Evolutionary conservation across 2,888 invertebrate genomes (phyloP), one percentile per base, ranked within the genome.

Genomic region (Julus scandinavius): DNA sequence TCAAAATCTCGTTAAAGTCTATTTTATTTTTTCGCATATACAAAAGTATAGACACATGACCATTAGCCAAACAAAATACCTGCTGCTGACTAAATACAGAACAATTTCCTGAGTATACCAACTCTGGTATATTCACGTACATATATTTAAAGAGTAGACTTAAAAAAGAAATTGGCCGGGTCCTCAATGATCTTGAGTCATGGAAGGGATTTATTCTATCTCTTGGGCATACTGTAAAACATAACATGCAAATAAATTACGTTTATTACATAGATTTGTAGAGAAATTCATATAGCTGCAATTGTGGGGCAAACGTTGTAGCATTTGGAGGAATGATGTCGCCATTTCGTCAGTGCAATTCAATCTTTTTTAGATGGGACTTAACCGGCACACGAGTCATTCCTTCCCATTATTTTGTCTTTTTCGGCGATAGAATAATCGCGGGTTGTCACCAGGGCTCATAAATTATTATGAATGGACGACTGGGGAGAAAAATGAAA

Each of bases 361-460:
- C 85, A 45, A 45, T 85, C 11, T 41, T n/a, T 85, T 85, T 85
- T 85, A 41, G 20, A 13, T 85, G 85, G 45, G 50, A 85, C 85
- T 80, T 80, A 29, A 80, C 80, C 1, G 80, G 20, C 80, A 11
- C 80, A 9, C 13, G 80, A 80, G 45, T 85, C 85, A 85, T 85
- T 85, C 85, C 85, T 49, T 49, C 45, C 85, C 50, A 85, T 85
- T 85, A 85, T 85, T 85, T 50, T 17, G 50, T 85, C 50, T 45
- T 85, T 50, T 50, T 45, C 38, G 50, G 15, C 20, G 41, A 85
- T 85, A 29, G 85, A 85, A 85, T 85, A 85, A 85, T 85, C 85
- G 50, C 45, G 45, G 20, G 45, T 85, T 85, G 85, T 85, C 85
- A 85, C 85, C 9, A 17, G 85, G 45, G 45, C 20, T 50, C 85